phyloP scores from a whole-genome alignment of 37 sponge, comb jelly and placozoan species.

The Tethya wilhelma region DNA sequence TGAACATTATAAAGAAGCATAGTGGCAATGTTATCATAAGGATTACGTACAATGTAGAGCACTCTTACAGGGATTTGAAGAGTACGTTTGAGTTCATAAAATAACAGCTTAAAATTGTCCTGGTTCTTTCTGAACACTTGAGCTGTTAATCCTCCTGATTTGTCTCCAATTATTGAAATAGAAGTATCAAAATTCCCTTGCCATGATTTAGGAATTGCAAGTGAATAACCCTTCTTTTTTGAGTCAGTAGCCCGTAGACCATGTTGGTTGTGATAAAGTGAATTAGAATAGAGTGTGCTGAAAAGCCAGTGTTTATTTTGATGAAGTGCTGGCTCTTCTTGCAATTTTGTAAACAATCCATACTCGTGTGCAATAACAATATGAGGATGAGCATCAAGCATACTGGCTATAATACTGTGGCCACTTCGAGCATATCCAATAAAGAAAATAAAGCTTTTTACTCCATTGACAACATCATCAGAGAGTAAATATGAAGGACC shows the following conservation, averaged over 20 bases:
- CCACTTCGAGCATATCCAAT: constrained; percentile 71
- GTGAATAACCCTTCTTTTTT: constrained; percentile 50
- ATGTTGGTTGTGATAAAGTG: background rate
- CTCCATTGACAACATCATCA: background rate
- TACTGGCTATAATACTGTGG: constrained; percentile 65
- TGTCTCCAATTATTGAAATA: constrained; percentile 48
- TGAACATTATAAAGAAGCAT: constrained; percentile 54
- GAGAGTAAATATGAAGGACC: background rate
- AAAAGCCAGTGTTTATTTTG: constrained; percentile 11
- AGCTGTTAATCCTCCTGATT: constrained; percentile 47
- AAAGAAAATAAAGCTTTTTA: constrained; percentile 60
- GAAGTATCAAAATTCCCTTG: constrained; percentile 45
- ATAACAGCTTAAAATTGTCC: background rate
- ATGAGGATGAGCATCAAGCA: constrained; percentile 74
- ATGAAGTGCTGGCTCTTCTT: background rate
- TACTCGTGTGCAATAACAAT: constrained; percentile 71
- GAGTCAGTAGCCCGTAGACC: constrained; percentile 14
- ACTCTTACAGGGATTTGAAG: constrained; percentile 27
- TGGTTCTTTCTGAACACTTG: constrained; percentile 28
- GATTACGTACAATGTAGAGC: constrained; percentile 66
- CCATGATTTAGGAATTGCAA: constrained; percentile 30
- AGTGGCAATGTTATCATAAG: constrained; percentile 75
- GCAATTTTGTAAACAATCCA: constrained; percentile 34
- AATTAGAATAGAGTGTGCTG: constrained; percentile 35
- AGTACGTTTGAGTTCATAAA: constrained; percentile 19